Base-by-base conservation (phyloP, 2,113 vertebrate genomes). In the Sula dactylatra region DNA sequence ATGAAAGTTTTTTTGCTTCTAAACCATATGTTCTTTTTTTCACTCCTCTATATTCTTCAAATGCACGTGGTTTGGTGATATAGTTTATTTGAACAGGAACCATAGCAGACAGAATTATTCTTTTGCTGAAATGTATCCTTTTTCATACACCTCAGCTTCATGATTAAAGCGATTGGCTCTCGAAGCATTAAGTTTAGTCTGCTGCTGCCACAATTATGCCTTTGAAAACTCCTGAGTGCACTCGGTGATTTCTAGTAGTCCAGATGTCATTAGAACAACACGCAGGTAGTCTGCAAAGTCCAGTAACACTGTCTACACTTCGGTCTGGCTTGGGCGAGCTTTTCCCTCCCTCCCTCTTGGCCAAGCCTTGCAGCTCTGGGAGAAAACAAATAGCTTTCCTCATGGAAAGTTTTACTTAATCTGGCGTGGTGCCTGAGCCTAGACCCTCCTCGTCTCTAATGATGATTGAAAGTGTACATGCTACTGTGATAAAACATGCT, bases 361-460 rank as follows among this genome's bases (percentile, higher is more conserved):
- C 94, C 93, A 70, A 95, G 87, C 71, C 64, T 76, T 5, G 2
- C 94, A 54, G 92, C 94, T 95, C 93, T 55, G 88, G 94, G 97
- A 97, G 97, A 98, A 98, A 98, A 98, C 98, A 98, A 97, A 92
- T 97, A 98, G 96, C 98, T 99, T 99, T 98, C 98, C 98, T 99
- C 98, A 98, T 98, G 99, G 99, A 99, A 99, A 99, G 97, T 99
- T 98, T 99, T 98, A 99, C 98, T 98, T 97, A 66, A 98, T 94
- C 98, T 99, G 99, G 99, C 98, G 1, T 19, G 9, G 16, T 92
- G 98, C 99, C 99, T 97, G 83, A 56, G 93, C 95, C 98, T 96
- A 97, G 98, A 97, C 98, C 97, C 97, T 98, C 98, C 97, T 97
- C 78, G 25, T 98, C 98, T 98, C 98, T 98, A 98, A 98, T 96